Conservation (phyloP, 2,888 invertebrate species). For the Alitta virens region DNA sequence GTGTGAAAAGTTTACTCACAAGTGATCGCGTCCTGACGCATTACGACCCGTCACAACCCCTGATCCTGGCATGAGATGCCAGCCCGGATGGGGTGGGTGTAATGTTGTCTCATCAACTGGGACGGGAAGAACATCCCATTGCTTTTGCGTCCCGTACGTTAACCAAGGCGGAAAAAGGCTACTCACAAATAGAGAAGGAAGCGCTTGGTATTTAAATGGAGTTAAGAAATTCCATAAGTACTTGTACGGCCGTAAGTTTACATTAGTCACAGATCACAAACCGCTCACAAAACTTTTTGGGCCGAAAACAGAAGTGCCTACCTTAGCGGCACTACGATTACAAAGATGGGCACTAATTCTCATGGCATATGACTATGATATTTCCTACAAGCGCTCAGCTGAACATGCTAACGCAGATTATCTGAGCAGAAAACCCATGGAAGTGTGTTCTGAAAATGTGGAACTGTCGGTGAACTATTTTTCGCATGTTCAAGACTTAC, state of each 20-base stretch:
- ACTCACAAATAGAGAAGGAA: slow-evolving; percentile 52
- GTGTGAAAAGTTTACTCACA: slow-evolving; percentile 24
- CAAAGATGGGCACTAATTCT: slow-evolving; percentile 42
- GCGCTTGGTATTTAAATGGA: slow-evolving; percentile 52
- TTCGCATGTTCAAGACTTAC: background rate
- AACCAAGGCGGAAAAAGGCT: slow-evolving; percentile 49
- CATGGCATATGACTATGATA: slow-evolving; percentile 47
- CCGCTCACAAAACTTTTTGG: slow-evolving; percentile 53
- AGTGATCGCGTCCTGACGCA: slow-evolving; percentile 33
- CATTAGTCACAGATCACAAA: slow-evolving; percentile 54
- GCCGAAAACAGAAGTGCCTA: slow-evolving; percentile 37
- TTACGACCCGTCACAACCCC: slow-evolving; percentile 35
- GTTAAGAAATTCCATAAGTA: slow-evolving; percentile 55
- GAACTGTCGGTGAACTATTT: background rate
- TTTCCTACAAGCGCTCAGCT: slow-evolving; percentile 38
- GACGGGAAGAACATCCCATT: slow-evolving; percentile 53
- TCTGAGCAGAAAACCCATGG: slow-evolving; percentile 37
- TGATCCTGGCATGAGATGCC: slow-evolving; percentile 51
- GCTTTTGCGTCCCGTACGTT: slow-evolving; percentile 55
- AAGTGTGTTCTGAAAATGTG: background rate
- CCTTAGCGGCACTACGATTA: slow-evolving; percentile 39
- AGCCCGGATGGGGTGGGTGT: slow-evolving; percentile 42
- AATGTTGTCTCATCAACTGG: slow-evolving; percentile 36
- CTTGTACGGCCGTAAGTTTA: slow-evolving; percentile 54
- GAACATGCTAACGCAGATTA: slow-evolving; percentile 46